Conservation (phyloP, 2,888 invertebrate genomes). For the Ichneumoninae sp. region DNA sequence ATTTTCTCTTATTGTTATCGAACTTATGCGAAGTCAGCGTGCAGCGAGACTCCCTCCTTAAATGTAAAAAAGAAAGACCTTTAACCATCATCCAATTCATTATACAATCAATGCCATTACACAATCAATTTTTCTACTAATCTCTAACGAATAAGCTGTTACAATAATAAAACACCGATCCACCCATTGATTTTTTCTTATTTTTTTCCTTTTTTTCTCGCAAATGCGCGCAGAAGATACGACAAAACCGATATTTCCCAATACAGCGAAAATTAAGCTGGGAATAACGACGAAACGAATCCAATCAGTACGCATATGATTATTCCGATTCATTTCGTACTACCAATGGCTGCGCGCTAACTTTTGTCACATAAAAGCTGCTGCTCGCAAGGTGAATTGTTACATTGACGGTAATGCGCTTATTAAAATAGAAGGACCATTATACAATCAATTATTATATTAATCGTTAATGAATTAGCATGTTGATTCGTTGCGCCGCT, state of each 20-base stretch:
- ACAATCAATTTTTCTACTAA: too few relatives aligned
- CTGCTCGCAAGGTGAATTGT: background rate
- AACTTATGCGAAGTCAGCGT: too few relatives aligned
- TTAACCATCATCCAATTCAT: too few relatives aligned
- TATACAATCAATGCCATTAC: too few relatives aligned
- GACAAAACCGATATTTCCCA: constrained; percentile 51
- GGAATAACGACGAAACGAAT: constrained; percentile 53
- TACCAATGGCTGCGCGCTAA: too few relatives aligned
- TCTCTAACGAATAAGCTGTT: constrained; percentile 48
- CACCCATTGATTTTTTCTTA: constrained; percentile 57
- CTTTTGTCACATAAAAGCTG: background rate
- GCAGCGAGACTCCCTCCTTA: too few relatives aligned
- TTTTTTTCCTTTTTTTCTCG: constrained; percentile 46
- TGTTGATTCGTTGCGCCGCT: background rate
- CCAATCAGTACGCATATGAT: constrained; percentile 46
- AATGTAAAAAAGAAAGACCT: too few relatives aligned
- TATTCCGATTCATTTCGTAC: constrained; percentile 42
- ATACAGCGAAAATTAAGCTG: constrained; percentile 51
- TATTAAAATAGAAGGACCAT: background rate
- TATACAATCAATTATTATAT: background rate
- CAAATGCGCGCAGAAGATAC: constrained; percentile 51
- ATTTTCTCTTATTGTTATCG: too few relatives aligned
- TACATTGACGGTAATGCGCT: constrained; percentile 14
- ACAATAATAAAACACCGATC: constrained; percentile 64
- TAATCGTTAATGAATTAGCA: constrained; percentile 22